Conservation (phyloP, 2,888 invertebrate genomes). For the Acrocera orbiculus region DNA sequence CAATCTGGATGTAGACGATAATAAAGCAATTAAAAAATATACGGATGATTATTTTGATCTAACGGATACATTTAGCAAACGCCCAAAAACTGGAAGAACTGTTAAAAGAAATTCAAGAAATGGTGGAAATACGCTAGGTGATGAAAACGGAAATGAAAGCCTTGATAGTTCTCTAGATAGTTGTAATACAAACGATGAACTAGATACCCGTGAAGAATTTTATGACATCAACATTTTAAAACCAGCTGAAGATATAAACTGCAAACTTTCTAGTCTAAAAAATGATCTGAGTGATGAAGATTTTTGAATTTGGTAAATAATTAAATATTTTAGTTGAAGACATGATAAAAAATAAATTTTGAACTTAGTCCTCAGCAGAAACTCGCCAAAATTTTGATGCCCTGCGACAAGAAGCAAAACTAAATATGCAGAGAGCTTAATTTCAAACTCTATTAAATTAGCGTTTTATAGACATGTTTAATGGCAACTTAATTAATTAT, state of each 20-base stretch:
- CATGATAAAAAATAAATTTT: no score
- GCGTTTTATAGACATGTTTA: no score
- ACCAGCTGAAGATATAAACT: constrained; percentile 22
- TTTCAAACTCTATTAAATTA: no score
- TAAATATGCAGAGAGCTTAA: no score
- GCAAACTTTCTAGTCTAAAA: constrained; percentile 18
- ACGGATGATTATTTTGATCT: constrained; percentile 17
- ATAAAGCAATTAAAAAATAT: constrained; percentile 3
- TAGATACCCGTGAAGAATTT: no score
- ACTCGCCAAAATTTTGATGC: no score
- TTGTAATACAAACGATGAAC: constrained; percentile 23
- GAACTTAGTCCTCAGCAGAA: no score
- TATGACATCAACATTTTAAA: constrained; percentile 29
- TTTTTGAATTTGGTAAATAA: constrained; percentile 17
- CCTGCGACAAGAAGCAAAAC: no score
- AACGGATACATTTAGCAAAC: neutral
- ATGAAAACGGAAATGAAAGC: constrained; percentile 17
- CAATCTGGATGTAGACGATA: constrained; percentile 17
- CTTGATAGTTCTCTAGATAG: constrained; percentile 28
- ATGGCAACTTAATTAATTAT: no score
- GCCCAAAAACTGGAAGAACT: constrained; percentile 11
- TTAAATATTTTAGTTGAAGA: no score
- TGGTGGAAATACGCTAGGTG: constrained; percentile 13
- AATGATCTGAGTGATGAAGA: constrained; percentile 26
- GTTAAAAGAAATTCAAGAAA: constrained; percentile 13